Base-by-base conservation (phyloP, 2,797 vertebrate species). In the Ambastaia sidthimunki region DNA sequence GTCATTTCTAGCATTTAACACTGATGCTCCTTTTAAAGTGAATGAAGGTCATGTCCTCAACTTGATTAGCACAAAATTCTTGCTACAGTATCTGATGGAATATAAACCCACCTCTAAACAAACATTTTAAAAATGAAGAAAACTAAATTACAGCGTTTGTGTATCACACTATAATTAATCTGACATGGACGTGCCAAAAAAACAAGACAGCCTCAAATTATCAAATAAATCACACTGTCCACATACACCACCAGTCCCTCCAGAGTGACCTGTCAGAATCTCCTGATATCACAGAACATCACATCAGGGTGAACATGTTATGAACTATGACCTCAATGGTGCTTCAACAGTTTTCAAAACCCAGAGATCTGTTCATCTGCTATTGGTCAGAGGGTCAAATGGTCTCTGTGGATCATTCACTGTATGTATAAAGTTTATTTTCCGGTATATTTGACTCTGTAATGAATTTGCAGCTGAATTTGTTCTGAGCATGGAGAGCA, bases 401-500 rank as follows among this genome's bases (percentile, higher is more conserved):
- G 34, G 6, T 37, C 34, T 37, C 48, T 50, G 48, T 50, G 3
- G 48, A 3, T 34, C 34, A 37, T 7, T 37, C 34, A 52, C 37
- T 12, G 54, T 47, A 31, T 15, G 47, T 44, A 25, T 10, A 1
- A 1, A n/a, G 21, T 57, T 21, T 37, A 37, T 54, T 18, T 75
- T 23, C 44, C 0, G 9, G 4, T 62, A 31, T 62, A 23, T 62
- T 63, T 63, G 31, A 63, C 28, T 7, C 52, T 70, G 68, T 74
- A 69, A 69, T 69, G 54, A 47, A 78, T 34, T 78, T 52, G 3
- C 57, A 10, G 54, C 31, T 44, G 67, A 25, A 47, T 76, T 34
- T 74, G 62, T 55, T 41, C 57, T 21, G 62, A 68, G 23, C 31
- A 25, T 48, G 4, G 23, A 75, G 67, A 63, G 19, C 28, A 15